Conservation (phyloP, 2,888 invertebrate genomes). For the Atethmia centrago region DNA sequence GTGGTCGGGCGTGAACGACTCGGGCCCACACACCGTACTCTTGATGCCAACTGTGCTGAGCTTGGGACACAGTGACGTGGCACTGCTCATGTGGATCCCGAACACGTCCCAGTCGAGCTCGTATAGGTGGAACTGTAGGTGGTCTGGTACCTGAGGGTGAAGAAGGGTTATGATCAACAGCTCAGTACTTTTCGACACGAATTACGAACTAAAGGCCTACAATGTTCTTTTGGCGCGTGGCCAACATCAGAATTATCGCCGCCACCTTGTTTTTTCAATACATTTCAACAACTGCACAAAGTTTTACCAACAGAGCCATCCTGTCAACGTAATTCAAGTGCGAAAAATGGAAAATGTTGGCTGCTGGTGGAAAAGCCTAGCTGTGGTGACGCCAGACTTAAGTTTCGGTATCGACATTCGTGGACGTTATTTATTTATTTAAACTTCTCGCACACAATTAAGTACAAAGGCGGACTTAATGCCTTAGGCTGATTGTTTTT, state of each 20-base stretch:
- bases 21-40: conserved; percentile 97
- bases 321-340: background rate
- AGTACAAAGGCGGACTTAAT: no score
- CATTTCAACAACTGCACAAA: background rate
- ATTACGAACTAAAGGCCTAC: background rate
- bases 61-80: conserved; percentile 93
- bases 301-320: background rate
- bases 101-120: conserved; percentile 97
- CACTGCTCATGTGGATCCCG: conserved; percentile 93
- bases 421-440: background rate
- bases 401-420: background rate
- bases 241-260: background rate
- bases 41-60: conserved; percentile 94
- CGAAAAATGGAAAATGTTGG: no score
- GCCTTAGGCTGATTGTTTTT: background rate
- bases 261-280: background rate
- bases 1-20: conserved; percentile 98
- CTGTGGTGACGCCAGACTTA: background rate
- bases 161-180: background rate
- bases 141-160: conserved; percentile 91
- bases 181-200: background rate
- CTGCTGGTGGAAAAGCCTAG: no score
- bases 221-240: background rate
- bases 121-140: conserved; percentile 95
- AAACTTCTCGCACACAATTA: no score